Conservation (phyloP, 2,113 vertebrate species). For the Oxygymnocypris stewartii region DNA sequence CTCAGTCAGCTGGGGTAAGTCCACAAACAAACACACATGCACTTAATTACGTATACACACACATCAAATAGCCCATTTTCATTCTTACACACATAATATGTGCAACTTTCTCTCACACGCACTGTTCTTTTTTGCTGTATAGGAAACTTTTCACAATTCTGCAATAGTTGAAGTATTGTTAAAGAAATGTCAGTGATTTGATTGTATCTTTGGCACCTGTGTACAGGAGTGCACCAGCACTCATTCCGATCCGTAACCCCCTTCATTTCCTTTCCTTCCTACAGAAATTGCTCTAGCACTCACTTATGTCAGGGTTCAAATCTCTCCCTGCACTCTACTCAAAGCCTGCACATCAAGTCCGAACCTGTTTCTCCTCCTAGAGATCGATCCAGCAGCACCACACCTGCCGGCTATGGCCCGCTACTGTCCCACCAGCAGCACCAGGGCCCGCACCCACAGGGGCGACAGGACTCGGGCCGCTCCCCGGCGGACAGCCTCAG, state of each 20-base stretch:
- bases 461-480: conserved; percentile 94
- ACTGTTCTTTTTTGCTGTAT: background rate
- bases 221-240: conserved; percentile 78
- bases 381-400: conserved; percentile 94
- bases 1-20: conserved; percentile 96
- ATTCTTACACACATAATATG: background rate
- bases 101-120: background rate
- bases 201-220: conserved; percentile 53
- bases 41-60: background rate
- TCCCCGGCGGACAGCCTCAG: conserved; percentile 98
- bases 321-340: conserved; percentile 99
- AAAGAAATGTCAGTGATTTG: background rate
- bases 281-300: conserved; percentile 99
- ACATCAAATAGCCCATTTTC: background rate
- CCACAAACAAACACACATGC: conserved; percentile 1
- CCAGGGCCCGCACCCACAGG: conserved; percentile 76
- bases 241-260: conserved; percentile 90
- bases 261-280: conserved; percentile 93
- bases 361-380: conserved; percentile 99
- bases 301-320: conserved; percentile 99
- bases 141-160: background rate
- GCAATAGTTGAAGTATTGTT: background rate
- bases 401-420: conserved; percentile 88
- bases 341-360: conserved; percentile 99
- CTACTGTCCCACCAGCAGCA: conserved; percentile 53